A percentile compares a stretch with the other conserved stretches of the same genome.
Conservation (phyloP, 2,888 invertebrate species). For the Drosophila meridionalis region DNA sequence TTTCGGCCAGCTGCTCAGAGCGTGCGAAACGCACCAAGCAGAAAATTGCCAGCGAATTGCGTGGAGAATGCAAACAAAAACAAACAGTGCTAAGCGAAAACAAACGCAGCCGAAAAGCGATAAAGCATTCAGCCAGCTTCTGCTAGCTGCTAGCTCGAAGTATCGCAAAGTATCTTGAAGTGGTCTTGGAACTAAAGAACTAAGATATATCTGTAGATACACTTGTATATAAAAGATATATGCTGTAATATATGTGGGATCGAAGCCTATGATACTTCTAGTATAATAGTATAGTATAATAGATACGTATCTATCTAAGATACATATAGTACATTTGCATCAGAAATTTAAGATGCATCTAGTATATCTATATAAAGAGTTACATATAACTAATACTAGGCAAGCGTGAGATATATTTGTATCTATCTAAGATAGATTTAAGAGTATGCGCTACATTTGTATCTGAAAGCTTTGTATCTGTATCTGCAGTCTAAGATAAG, state of each 20-base stretch:
- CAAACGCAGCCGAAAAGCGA: slow-evolving; percentile 1
- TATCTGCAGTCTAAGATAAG: too few relatives aligned
- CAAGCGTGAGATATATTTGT: too few relatives aligned
- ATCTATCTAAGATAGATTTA: too few relatives aligned
- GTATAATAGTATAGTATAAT: too few relatives aligned
- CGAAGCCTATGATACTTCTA: too few relatives aligned
- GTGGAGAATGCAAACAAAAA: slow-evolving; percentile 33
- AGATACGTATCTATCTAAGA: too few relatives aligned
- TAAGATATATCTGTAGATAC: background rate
- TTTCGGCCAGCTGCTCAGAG: slow-evolving; percentile 23
- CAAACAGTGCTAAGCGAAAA: slow-evolving; percentile 37
- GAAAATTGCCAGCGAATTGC: slow-evolving; percentile 23
- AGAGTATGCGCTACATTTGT: background rate
- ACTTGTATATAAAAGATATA: background rate
- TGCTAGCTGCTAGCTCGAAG: background rate
- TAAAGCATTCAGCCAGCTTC: background rate
- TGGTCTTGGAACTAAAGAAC: background rate
- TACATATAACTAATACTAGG: too few relatives aligned
- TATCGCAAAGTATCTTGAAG: background rate
- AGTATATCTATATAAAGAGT: too few relatives aligned
- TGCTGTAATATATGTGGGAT: too few relatives aligned
- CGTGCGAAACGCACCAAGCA: slow-evolving; percentile 10
- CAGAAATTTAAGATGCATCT: background rate
- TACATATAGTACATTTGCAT: background rate
- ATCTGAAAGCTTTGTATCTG: background rate